Base-by-base conservation (phyloP, 1,140 invertebrate species). In the Hylaeus anthracinus region DNA sequence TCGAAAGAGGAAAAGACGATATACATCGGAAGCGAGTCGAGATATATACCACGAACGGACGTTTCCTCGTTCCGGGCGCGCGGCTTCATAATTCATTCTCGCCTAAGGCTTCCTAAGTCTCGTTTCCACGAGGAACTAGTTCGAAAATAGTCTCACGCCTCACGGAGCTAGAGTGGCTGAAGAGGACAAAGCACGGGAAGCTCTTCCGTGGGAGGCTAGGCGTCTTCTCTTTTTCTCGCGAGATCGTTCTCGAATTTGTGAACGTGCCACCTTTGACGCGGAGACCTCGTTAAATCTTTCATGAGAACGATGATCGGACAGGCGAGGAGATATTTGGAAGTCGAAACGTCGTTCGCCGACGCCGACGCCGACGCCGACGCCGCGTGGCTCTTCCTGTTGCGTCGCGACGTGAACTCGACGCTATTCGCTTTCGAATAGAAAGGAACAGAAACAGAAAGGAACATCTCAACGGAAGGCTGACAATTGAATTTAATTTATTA, bases 91-190 rank as follows among this genome's bases (percentile, higher is more conserved):
- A 87, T 87, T 87, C 77, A 87, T 86, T 82, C 84, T 67, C 66
- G 70, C 51, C 84, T 84, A 81, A 81, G 82, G 78, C 85, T 87
- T 84, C 86, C 82, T 86, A 86, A 87, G 86, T 71, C 82, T 39
- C 43, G 70, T 43, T 78, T 60, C 66, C 69, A 53, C 67, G 56
- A 61, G 77, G 60, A 69, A 66, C 76, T 60, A 80, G 76, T 71
- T 86, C 72, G 81, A 83, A 86, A 86, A 83, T 83, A 86, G 77
- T 87, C 76, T 73, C 65, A 15, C 58, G 77, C 86, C 76, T 73
- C 65, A 15, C 58, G 72, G 15, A 43, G 2, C 37, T n/a, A 79
- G 5, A 51, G 64, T 60, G 5, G 2, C 53, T 56, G 74, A 26
- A 48, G 41, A 66, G 64, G 41, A 66, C 64, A 48, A 69, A 51